Conservation (phyloP, 2,888 invertebrate genomes). For the Gymnoscelis rufifasciata region DNA sequence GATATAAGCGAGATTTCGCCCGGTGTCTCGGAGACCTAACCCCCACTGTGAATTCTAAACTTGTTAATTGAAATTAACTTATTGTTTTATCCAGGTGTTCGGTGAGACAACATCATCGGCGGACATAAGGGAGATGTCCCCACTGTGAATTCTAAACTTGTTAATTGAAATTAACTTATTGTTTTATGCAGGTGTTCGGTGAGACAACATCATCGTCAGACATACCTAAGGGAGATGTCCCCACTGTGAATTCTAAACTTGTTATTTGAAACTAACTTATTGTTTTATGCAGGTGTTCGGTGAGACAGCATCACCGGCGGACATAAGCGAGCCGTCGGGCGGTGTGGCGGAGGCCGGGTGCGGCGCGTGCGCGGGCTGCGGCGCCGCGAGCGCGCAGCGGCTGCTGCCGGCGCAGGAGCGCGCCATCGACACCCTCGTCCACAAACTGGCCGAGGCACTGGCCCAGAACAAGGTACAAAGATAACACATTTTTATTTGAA, state of each 20-base stretch:
- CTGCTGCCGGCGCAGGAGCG: constrained; percentile 70
- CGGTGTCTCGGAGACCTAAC: no score
- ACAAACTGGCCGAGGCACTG: constrained; percentile 60
- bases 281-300: not conserved
- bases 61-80: no score
- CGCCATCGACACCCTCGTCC: constrained; percentile 71
- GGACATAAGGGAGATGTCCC: not conserved
- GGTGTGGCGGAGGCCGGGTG: constrained; percentile 1
- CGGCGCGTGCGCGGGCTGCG: constrained; percentile 21
- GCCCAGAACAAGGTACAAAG: constrained; percentile 62
- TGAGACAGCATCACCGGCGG: not conserved
- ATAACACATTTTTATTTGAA: no score
- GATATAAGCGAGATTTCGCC: no score
- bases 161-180: no score
- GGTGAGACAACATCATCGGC: constrained; percentile 40
- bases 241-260: no score
- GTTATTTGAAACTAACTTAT: no score
- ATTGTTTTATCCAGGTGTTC: constrained; percentile 40
- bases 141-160: no score
- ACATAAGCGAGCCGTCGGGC: not conserved
- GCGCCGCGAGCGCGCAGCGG: constrained; percentile 32
- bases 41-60: no score
- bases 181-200: no score
- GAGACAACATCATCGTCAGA: no score
- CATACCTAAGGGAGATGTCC: no score